Evolutionary conservation across 2,113 vertebrate genomes (phyloP), one percentile per base, ranked within the genome.

Genomic region (Verasper variegatus): DNA sequence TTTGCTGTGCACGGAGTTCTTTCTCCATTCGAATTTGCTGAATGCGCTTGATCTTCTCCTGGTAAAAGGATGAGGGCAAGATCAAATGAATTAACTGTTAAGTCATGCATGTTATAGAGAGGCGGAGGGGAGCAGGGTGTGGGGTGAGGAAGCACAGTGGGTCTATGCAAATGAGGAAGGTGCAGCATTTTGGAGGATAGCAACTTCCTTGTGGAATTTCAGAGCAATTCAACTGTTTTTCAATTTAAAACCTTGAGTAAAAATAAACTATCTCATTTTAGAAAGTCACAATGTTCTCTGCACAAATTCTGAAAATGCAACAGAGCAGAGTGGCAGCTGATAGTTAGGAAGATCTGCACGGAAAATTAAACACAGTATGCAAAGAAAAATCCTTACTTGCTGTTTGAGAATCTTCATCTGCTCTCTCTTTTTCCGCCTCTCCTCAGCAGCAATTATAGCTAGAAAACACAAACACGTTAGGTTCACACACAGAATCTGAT

Each of bases 11-110:
- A 90, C 97, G 94, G 90, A 97, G 95, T 94, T 99, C 97, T 91
- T 98, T 99, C 94, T 99, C 97, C 94, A 97, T 95, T 88, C 97
- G 95, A 85, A 98, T 96, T 93, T 97, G 98, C 91, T 99, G 96
- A 91, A 98, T 97, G 92, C 97, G 95, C 88, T 96, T 97, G 84
- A 98, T 97, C 94, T 97, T 99, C 91, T 99, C 97, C 98, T 99
- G 90, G 81, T 76, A 83, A 80, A 55, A 91, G 86, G 79, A 86
- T 82, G 81, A 73, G 78, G 76, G 72, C 24, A 51, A 81, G 60
- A 83, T 76, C 76, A 86, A 91, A 91, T 86, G 66, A 86, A 88
- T 87, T 87, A 81, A 83, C 84, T 87, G 85, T 89, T 88, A 88
- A 91, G 85, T 85, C 88, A 87, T 85, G 86, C 88, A 84, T 88